Evolutionary conservation across 2,888 invertebrate genomes (phyloP).

Genomic region (Campoplex nolae): DNA sequence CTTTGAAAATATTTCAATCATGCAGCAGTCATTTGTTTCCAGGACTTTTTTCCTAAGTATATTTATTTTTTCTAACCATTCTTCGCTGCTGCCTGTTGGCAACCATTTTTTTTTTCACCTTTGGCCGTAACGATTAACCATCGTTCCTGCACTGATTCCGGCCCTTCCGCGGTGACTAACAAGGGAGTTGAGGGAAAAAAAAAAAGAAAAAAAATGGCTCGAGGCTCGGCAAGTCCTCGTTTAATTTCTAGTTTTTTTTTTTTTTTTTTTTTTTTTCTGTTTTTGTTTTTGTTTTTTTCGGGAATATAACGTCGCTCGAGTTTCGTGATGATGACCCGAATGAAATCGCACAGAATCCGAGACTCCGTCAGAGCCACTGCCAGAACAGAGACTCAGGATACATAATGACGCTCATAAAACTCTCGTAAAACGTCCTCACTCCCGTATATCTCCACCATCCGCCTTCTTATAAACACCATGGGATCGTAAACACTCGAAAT

Average conservation of each 20-base stretch:
- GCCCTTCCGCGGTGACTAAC: slow-evolving; percentile 45
- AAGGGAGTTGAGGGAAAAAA: slow-evolving; percentile 30
- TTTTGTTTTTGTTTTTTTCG: not conserved
- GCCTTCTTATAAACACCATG: slow-evolving; percentile 75
- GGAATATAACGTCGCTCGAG: slow-evolving; percentile 69
- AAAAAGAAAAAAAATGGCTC: not conserved
- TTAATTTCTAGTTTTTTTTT: slow-evolving; percentile 75
- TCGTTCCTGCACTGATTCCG: slow-evolving; percentile 2
- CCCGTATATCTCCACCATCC: slow-evolving; percentile 63
- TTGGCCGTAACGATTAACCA: slow-evolving; percentile 14
- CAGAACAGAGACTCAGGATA: slow-evolving; percentile 60
- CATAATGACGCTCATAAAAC: slow-evolving; percentile 76
- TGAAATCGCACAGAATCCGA: slow-evolving; percentile 19
- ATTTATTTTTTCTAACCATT: not conserved
- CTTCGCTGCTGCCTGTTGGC: not conserved
- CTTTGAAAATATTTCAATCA: not conserved
- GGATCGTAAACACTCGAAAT: slow-evolving; percentile 77
- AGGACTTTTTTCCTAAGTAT: not conserved
- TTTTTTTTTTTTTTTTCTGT: too few species aligned
- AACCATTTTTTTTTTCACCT: not conserved
- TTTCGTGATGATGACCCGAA: slow-evolving; percentile 33
- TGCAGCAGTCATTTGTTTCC: slow-evolving; percentile 2
- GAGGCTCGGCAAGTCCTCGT: slow-evolving; percentile 58
- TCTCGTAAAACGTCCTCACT: slow-evolving; percentile 74
- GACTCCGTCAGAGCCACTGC: slow-evolving; percentile 52